These are phyloP conservation scores for Unio pictorum DNA, from an alignment of 2,888 invertebrate genomes.

Conservation along the genomic window DNA sequence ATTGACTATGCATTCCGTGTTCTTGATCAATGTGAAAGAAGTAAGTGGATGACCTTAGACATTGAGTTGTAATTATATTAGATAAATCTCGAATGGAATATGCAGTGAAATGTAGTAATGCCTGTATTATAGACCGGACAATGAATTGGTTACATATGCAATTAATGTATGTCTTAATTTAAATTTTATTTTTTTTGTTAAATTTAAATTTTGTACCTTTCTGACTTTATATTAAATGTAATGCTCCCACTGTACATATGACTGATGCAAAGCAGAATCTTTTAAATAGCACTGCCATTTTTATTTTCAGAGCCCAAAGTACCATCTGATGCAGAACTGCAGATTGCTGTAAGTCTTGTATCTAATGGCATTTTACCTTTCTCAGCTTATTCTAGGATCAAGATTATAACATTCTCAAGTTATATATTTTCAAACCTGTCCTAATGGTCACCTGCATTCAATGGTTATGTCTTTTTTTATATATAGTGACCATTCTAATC, in stretches of 20 bases:
- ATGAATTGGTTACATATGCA: too few species aligned
- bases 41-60: constrained; percentile 39
- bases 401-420: too few species aligned
- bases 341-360: constrained; percentile 58
- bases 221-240: too few species aligned
- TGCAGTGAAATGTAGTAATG: too few species aligned
- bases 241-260: too few species aligned
- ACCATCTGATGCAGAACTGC: constrained; percentile 56
- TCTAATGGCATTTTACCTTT: not conserved
- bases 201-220: too few species aligned
- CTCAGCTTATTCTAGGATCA: not conserved
- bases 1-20: constrained; percentile 64
- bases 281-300: not conserved
- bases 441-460: not conserved
- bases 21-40: constrained; percentile 66
- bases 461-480: too few species aligned
- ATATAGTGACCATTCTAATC: too few species aligned
- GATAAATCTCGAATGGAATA: too few species aligned
- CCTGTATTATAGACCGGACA: too few species aligned
- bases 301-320: constrained; percentile 59
- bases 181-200: too few species aligned
- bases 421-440: not conserved
- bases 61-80: not conserved
- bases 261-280: too few species aligned
- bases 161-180: not conserved